Evolutionary conservation across 2,888 invertebrate species (phyloP).

Genomic region (Ennomos erosarius): DNA sequence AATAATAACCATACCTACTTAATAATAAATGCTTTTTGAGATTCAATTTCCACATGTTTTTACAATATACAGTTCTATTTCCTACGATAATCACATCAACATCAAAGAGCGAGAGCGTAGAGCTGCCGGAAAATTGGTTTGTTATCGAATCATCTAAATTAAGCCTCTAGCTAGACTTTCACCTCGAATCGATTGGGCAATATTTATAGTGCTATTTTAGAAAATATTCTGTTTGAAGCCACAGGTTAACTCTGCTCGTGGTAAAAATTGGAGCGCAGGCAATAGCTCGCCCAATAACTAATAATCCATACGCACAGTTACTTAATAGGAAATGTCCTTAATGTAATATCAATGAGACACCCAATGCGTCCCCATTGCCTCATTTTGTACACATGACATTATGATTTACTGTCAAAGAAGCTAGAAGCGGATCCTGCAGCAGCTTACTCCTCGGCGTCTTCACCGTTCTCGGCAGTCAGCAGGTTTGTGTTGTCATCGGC

Average conservation of each 20-base stretch:
- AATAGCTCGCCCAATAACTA: too few relatives aligned
- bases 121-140: neutral
- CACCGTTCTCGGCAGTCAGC: constrained; percentile 77
- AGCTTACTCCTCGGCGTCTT: constrained; percentile 75
- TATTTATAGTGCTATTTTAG: too few relatives aligned
- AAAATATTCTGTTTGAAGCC: too few relatives aligned
- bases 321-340: too few relatives aligned
- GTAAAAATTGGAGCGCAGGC: too few relatives aligned
- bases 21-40: constrained; percentile 11
- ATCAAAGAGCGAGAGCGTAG: constrained; percentile 1
- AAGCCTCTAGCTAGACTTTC: too few relatives aligned
- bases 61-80: neutral
- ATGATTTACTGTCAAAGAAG: constrained; percentile 56
- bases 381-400: constrained; percentile 63
- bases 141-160: too few relatives aligned
- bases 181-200: too few relatives aligned
- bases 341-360: neutral
- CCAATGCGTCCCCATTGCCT: constrained; percentile 16
- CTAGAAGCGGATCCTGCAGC: constrained; percentile 50
- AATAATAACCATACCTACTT: constrained; percentile 5
- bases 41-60: constrained; percentile 2
- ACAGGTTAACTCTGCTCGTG: too few relatives aligned
- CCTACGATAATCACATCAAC: neutral
- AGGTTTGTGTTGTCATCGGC: constrained; percentile 80
- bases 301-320: too few relatives aligned